Evolutionary conservation across 1,140 invertebrate genomes (phyloP).

Genomic region (Apis dorsata): DNA sequence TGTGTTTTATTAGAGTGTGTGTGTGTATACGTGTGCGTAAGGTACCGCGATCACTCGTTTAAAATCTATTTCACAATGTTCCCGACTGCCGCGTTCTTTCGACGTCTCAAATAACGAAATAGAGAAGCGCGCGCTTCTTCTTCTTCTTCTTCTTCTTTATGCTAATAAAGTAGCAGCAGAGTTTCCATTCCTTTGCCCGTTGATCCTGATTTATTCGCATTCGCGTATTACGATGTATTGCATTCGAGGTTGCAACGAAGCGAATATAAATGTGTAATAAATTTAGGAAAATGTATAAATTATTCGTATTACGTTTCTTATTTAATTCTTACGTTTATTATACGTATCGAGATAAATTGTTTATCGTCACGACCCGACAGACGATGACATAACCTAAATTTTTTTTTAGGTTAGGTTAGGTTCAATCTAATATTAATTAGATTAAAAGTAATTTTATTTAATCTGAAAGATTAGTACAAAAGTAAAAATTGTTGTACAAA

Average conservation of each 20-base stretch:
- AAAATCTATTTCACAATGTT: not conserved
- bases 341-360: not conserved
- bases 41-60: not conserved
- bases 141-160: not conserved
- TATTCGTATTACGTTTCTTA: not conserved
- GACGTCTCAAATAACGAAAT: too few relatives aligned
- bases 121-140: not conserved
- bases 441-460: too few relatives aligned
- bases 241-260: not conserved
- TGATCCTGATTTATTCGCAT: constrained; percentile 9
- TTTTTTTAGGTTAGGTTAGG: too few relatives aligned
- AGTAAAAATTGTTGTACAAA: too few relatives aligned
- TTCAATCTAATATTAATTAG: too few relatives aligned
- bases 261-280: not conserved
- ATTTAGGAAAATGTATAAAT: not conserved
- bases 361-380: too few relatives aligned
- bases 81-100: not conserved
- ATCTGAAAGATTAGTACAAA: too few relatives aligned
- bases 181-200: not conserved
- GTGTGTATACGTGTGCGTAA: not conserved
- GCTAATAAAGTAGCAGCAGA: not conserved
- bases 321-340: not conserved
- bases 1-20: not conserved
- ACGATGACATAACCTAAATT: too few relatives aligned
- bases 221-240: too few relatives aligned